Evolutionary conservation across 2,113 vertebrate genomes (phyloP), one percentile per base, ranked within the genome.

Genomic region (Elephantulus edwardii): DNA sequence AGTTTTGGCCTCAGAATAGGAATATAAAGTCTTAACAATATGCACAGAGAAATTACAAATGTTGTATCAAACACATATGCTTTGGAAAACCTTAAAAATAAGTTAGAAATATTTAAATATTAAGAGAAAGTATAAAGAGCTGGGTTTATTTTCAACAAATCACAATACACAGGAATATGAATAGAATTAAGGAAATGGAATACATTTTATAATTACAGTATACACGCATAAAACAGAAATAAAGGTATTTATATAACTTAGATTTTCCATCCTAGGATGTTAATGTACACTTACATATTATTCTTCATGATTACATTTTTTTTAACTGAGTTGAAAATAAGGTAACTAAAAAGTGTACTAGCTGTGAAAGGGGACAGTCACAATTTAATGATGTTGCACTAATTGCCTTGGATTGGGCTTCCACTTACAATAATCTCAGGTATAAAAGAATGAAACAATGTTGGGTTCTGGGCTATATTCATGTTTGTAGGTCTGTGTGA

Each of bases 11-110:
- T 97, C 96, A 96, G 97, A 96, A 96, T 93, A 75, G 89, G 95
- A 97, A 97, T 97, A 97, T 97, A 95, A 95, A 96, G 91, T 95
- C 94, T 96, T 97, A 97, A 96, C 97, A 95, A 97, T 96, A 96
- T 94, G 96, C 86, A 75, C 91, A 92, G 8, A 85, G 88, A 85
- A 93, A 96, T 97, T 97, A 86, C 95, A 91, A 97, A 97, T 96
- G 96, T 95, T 95, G 94, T 75, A 94, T 96, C 96, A 96, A 97
- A 97, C 96, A 97, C 71, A 97, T 96, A 97, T 97, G 96, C 95
- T 95, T 97, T 94, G 93, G 95, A 95, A 97, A 97, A 96, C 71
- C 94, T 93, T 95, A 91, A 97, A 92, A 94, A 80, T 94, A 94
- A 96, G 92, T 92, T 88, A 88, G 89, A 96, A 97, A 97, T 97